A percentile compares a stretch with the other conserved stretches of the same genome.
phyloP scores from a whole-genome alignment of 2,888 invertebrate genomes.

The Sisyra nigra region DNA sequence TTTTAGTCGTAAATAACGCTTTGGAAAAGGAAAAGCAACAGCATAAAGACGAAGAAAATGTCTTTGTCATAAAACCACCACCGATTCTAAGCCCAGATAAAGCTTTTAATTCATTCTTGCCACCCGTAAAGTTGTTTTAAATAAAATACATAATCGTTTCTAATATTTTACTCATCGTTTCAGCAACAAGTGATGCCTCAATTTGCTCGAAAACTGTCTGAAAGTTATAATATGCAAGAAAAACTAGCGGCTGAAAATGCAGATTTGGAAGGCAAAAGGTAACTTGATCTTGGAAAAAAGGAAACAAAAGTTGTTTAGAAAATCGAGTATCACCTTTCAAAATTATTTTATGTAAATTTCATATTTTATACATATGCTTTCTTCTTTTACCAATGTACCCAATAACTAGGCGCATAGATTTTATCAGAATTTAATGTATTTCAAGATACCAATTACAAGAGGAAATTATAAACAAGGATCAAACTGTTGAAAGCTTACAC shows the following conservation, averaged over 20 bases:
- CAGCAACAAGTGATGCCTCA: constrained; percentile 2
- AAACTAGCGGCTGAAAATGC: constrained; percentile 49
- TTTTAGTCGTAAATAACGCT: too few species aligned
- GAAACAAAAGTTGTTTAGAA: constrained; percentile 3
- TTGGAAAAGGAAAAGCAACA: too few species aligned
- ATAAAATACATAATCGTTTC: background rate
- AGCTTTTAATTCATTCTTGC: background rate
- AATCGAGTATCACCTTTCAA: background rate
- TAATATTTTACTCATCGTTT: too few species aligned
- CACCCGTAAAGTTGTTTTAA: too few species aligned
- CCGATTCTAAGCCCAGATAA: too few species aligned
- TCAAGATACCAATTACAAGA: constrained; percentile 41
- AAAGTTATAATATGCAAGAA: constrained; percentile 51
- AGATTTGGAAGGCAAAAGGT: constrained; percentile 50
- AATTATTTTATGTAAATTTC: constrained; percentile 1
- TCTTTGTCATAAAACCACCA: too few species aligned
- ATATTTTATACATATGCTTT: constrained; percentile 5
- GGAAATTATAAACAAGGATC: constrained; percentile 44
- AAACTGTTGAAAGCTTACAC: constrained; percentile 41
- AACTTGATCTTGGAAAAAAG: constrained; percentile 11
- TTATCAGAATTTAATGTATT: constrained; percentile 6
- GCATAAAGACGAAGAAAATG: too few species aligned
- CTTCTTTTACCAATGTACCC: constrained; percentile 5
- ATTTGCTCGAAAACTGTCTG: constrained; percentile 38
- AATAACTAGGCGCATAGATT: constrained; percentile 8